These are phyloP conservation scores for Drosophila infuscata DNA, from an alignment of 2,888 invertebrate species.

Conservation along the genomic window DNA sequence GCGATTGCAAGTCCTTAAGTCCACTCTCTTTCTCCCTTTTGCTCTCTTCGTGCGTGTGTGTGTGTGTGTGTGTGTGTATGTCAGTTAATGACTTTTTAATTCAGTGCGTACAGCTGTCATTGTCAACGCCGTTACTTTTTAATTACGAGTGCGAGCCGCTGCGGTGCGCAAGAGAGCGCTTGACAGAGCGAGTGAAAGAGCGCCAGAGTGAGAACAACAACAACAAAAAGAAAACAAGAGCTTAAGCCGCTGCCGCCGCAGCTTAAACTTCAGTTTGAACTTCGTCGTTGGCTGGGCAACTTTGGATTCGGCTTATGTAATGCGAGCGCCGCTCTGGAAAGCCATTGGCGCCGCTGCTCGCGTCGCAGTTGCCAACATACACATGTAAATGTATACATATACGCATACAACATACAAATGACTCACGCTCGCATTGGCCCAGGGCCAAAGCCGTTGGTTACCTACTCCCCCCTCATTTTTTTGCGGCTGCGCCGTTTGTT, in stretches of 20 bases:
- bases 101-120: conserved; percentile 77
- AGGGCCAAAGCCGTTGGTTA: conserved; percentile 40
- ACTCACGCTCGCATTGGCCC: conserved; percentile 49
- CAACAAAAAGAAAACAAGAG: conserved; percentile 28
- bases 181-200: background rate
- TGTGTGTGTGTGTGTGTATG: conserved; percentile 35
- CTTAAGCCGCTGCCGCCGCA: conserved; percentile 35
- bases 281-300: conserved; percentile 31
- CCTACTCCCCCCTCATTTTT: background rate
- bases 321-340: conserved; percentile 64
- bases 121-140: conserved; percentile 75
- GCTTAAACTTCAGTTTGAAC: conserved; percentile 28
- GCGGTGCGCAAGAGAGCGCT: background rate
- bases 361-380: conserved; percentile 29
- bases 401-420: conserved; percentile 24
- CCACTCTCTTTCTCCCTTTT: conserved; percentile 11
- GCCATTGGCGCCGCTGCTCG: conserved; percentile 56
- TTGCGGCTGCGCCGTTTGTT: conserved; percentile 68
- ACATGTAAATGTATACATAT: background rate
- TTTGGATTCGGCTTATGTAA: conserved; percentile 68
- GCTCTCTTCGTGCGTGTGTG: conserved; percentile 17
- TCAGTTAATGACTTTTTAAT: conserved; percentile 79
- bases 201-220: conserved; percentile 10
- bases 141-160: conserved; percentile 47
- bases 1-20: conserved; percentile 50